Evolutionary conservation across 2,888 invertebrate genomes (phyloP), one percentile per base, ranked within the genome.

Genomic region (Antheraea assamensis): DNA sequence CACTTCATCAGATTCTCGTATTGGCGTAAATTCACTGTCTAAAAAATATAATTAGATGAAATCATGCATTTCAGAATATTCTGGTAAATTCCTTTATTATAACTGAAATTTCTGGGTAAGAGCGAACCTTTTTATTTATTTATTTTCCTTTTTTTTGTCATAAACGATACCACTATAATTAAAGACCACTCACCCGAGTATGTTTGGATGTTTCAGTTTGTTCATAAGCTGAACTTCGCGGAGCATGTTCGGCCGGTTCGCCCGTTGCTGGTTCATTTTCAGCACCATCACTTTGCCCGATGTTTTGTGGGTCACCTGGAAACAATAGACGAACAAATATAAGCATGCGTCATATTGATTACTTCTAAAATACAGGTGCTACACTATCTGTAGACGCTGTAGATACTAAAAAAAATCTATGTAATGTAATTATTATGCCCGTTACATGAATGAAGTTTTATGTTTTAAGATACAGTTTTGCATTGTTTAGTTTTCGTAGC

Each of bases 191-290:
- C 27, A 98, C 98, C 97, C 97, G 83, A 99, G 96, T 88, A 99
- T 98, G 92, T 99, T 99, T 76, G 98, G 97, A 95, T 99, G 99
- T 86, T 98, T 98, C 80, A 99, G 96, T 87, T 98, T 97, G 95
- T 99, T 99, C 97, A 99, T 98, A 84, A 99, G 96, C 95, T 99
- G 98, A 80, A 99, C 99, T 95, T 99, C 99, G 87, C 98, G 98
- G 85, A 99, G 96, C 97, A 99, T 99, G 95, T 98, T 98, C 83
- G 98, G 98, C 86, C 99, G 96, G 95, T 99, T 99, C 83, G 98
- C 98, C 78, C 98, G 96, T 88, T 98, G 97, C 92, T 98, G 97
- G 95, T 99, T 98, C 98, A 98, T 98, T 95, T 99, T 99, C 87
- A 99, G 96, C 91, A 99, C 99, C 99, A 99, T 99, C 88, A 98